phyloP scores from a whole-genome alignment of 2,113 vertebrate genomes.

The Odontophorus gujanensis region DNA sequence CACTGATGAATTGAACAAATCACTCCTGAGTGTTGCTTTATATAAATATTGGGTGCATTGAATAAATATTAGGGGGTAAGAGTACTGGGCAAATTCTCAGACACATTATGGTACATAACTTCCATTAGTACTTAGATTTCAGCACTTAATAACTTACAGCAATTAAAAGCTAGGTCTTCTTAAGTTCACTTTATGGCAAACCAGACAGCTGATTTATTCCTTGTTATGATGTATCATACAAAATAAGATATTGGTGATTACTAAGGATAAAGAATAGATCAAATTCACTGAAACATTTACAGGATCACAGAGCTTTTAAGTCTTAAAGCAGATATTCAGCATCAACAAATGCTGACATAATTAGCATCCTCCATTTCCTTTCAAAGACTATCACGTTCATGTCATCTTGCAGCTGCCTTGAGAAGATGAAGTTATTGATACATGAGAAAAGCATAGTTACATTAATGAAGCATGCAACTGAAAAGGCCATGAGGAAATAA shows the following conservation, averaged over 20 bases:
- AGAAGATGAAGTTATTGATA: background rate
- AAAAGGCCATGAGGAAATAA: slow-evolving; percentile 13
- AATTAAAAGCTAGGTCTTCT: background rate
- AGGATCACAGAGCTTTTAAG: background rate
- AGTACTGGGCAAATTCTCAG: background rate
- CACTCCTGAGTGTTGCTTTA: too few species aligned
- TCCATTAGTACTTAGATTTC: background rate
- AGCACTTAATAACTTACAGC: background rate
- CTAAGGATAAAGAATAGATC: background rate
- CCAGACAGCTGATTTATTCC: background rate
- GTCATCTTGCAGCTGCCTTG: background rate
- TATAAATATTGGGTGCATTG: background rate
- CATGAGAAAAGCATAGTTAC: background rate
- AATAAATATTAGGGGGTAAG: background rate
- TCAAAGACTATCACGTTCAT: background rate
- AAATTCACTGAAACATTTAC: background rate
- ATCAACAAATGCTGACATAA: background rate
- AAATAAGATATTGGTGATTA: background rate
- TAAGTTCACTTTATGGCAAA: background rate
- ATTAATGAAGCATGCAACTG: background rate
- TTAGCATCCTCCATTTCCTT: background rate
- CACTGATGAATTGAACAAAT: background rate
- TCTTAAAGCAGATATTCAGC: background rate
- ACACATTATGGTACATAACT: background rate
- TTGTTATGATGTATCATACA: background rate